phyloP scores from a whole-genome alignment of 2,797 vertebrate species.

The Strix occidentalis region DNA sequence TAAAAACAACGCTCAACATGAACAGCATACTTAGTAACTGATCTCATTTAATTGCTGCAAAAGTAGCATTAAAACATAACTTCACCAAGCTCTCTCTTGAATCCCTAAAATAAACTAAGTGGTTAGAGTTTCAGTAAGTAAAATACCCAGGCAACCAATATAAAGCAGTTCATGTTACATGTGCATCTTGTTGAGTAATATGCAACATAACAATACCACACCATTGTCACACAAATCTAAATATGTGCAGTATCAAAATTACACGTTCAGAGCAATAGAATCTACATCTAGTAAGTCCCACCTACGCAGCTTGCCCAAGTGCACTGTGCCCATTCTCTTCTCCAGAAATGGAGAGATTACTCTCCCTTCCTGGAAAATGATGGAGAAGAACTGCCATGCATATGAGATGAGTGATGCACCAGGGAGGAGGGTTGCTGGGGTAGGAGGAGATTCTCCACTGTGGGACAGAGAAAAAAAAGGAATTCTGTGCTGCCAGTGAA shows the following conservation, averaged over 20 bases:
- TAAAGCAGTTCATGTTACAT: background rate
- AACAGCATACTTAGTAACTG: background rate
- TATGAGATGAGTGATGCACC: background rate
- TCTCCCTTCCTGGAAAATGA: background rate
- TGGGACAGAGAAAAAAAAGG: background rate
- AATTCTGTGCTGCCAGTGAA: background rate
- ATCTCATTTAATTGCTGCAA: conserved; percentile 4
- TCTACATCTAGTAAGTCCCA: background rate
- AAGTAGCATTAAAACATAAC: background rate
- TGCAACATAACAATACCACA: background rate
- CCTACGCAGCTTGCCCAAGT: background rate
- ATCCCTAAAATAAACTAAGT: background rate
- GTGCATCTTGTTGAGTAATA: background rate
- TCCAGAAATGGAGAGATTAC: background rate
- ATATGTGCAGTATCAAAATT: background rate
- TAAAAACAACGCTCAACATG: background rate
- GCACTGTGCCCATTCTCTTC: background rate
- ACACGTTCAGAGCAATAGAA: background rate
- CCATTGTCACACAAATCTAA: background rate
- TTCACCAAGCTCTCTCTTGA: background rate
- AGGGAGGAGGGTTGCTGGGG: background rate
- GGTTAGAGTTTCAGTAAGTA: background rate
- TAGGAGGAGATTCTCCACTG: background rate
- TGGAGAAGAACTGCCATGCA: background rate
- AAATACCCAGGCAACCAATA: background rate